phyloP scores from a whole-genome alignment of 2,113 vertebrate species.

The Marcusenius ussheri region DNA sequence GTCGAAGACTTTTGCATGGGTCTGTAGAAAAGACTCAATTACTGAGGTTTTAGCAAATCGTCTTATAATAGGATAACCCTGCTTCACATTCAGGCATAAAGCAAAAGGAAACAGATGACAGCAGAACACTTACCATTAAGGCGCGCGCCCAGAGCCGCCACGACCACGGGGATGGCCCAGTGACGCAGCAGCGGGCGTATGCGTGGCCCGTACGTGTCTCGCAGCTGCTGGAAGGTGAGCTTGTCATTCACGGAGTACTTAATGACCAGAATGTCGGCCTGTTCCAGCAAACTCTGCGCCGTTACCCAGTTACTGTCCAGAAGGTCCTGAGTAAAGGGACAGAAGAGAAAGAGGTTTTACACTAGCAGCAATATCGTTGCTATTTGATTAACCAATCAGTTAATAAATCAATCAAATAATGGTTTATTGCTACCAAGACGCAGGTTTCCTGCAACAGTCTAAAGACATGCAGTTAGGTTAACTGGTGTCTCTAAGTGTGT shows the following conservation, averaged over 20 bases:
- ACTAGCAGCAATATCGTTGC: not conserved
- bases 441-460: not conserved
- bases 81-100: not conserved
- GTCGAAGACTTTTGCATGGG: not conserved
- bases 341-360: slow-evolving; percentile 26
- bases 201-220: slow-evolving; percentile 78
- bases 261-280: slow-evolving; percentile 88
- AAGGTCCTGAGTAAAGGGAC: slow-evolving; percentile 66
- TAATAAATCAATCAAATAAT: not conserved
- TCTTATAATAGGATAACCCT: not conserved
- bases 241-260: slow-evolving; percentile 94
- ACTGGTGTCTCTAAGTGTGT: not conserved
- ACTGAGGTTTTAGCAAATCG: not conserved
- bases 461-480: not conserved
- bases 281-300: slow-evolving; percentile 75
- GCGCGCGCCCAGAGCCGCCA: slow-evolving; percentile 82
- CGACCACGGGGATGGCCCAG: slow-evolving; percentile 80
- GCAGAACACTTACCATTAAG: slow-evolving; percentile 74
- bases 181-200: slow-evolving; percentile 80
- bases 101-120: not conserved
- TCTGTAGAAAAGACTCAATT: not conserved
- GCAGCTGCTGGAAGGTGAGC: slow-evolving; percentile 82
- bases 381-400: not conserved
- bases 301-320: slow-evolving; percentile 88
- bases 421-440: not conserved